A percentile compares a stretch with the other conserved stretches of the same genome.
Evolutionary conservation across 23 tunicate genomes (phyloP).

Genomic region (Styela plicata): DNA sequence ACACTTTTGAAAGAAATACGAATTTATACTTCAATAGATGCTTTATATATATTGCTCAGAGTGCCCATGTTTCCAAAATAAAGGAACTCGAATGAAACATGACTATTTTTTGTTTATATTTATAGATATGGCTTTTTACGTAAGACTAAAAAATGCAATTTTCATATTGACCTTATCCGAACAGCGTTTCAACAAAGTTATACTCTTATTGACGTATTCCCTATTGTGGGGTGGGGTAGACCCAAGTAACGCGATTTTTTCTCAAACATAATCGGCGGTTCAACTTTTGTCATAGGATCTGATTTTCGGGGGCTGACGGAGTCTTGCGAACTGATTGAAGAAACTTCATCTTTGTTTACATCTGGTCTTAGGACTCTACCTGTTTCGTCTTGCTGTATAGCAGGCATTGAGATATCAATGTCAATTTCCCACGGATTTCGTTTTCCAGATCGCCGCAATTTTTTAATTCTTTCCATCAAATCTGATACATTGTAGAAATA

Average conservation of each 20-base stretch:
- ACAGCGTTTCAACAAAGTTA: too few species aligned
- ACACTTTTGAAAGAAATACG: too few species aligned
- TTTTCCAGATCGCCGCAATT: slow-evolving; percentile 2
- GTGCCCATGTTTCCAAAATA: too few species aligned
- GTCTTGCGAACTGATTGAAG: slow-evolving; percentile 44
- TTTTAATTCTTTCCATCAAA: slow-evolving; percentile 44
- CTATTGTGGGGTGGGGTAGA: slow-evolving; percentile 37
- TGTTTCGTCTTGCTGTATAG: not conserved
- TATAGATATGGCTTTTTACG: too few species aligned
- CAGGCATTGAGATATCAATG: not conserved
- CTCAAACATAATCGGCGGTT: slow-evolving; percentile 60
- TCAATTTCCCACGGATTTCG: slow-evolving; percentile 28
- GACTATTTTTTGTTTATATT: too few species aligned
- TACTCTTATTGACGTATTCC: slow-evolving; percentile 21
- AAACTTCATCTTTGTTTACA: slow-evolving; percentile 28
- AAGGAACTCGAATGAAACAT: too few species aligned
- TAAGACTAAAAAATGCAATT: too few species aligned
- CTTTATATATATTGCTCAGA: too few species aligned
- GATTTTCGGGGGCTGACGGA: slow-evolving; percentile 24
- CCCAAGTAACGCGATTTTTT: slow-evolving; percentile 60
- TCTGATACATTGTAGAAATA: slow-evolving; percentile 68
- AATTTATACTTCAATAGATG: too few species aligned
- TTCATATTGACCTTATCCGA: too few species aligned
- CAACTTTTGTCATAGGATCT: slow-evolving; percentile 47
- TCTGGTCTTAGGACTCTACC: not conserved